Evolutionary conservation across 2,888 invertebrate species (phyloP).

Genomic region (Drosophila stalkeri): DNA sequence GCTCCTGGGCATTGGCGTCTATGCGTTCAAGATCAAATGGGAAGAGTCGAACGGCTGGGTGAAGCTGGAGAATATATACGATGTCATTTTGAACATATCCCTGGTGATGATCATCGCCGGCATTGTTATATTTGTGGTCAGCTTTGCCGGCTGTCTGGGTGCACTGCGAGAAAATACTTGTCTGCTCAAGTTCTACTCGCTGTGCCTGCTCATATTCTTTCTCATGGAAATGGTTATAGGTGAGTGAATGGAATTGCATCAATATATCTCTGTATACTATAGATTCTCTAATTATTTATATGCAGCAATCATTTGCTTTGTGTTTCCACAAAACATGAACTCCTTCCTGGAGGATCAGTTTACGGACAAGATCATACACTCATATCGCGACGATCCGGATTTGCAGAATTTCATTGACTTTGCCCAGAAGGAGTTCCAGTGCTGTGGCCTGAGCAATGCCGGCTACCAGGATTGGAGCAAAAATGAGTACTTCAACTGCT

Average conservation of each 20-base stretch:
- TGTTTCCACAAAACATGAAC: conserved; percentile 95
- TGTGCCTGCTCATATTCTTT: conserved; percentile 94
- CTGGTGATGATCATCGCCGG: conserved; percentile 95
- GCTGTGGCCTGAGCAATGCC: conserved; percentile 96
- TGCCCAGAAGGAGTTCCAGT: conserved; percentile 93
- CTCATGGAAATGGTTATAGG: conserved; percentile 94
- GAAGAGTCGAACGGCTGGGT: conserved; percentile 94
- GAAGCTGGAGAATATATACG: conserved; percentile 93
- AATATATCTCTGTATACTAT: background rate
- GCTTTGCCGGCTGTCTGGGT: conserved; percentile 97
- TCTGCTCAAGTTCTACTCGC: conserved; percentile 95
- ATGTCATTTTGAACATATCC: conserved; percentile 95
- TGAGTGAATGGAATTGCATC: background rate
- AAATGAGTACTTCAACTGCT: conserved; percentile 98
- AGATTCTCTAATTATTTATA: background rate
- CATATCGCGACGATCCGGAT: conserved; percentile 96
- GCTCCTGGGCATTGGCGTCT: conserved; percentile 94
- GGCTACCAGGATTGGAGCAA: conserved; percentile 97
- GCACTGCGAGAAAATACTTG: conserved; percentile 93
- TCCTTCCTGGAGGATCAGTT: conserved; percentile 93
- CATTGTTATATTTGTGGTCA: conserved; percentile 94
- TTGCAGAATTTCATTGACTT: conserved; percentile 97
- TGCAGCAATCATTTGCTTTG: conserved; percentile 94
- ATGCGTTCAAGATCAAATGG: conserved; percentile 96
- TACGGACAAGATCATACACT: conserved; percentile 95